Base-by-base conservation (phyloP, 2,888 invertebrate genomes). In the Copidosoma aretas region DNA sequence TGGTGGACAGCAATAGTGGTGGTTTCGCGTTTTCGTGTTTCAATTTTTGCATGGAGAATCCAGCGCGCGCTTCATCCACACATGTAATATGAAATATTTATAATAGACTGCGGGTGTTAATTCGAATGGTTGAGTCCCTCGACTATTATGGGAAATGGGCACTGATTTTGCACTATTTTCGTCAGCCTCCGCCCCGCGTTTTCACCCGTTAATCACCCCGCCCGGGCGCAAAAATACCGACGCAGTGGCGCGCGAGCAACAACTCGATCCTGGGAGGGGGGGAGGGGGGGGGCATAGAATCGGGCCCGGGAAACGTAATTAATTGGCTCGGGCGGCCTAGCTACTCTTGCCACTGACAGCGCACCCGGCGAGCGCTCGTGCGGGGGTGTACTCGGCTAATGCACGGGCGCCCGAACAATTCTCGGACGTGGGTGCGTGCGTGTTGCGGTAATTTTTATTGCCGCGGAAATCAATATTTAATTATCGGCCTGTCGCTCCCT, bases 301-400 rank as follows among this genome's bases (percentile, higher is more conserved):
- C 80, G 79, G 71, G 75, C 75, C 64, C 72, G 68, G 74, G 74
- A 75, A 77, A 81, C 79, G 80, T 78, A 80, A 83, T 83, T 82
- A 82, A 83, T 83, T 82, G 80, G 79, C 79, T 80, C 78, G 74
- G 75, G 71, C 78, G 43, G 43, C 76, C 75, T 80, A 76, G 41
- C 41, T 41, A 14, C 41, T 79, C 77, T 79, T 80, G 81, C 75
- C 75, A 70, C 75, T 75, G 81, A 80, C 80, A 76, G 71, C 64
- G 14, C 41, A 41, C 10, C 41, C 41, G 41, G 41, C 8, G 41
- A 41, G 41, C 8, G 41, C 10, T 41, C 8, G 41, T 8, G 41
- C 10, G 41, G 58, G 75, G 67, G 71, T 74, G 74, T 73, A 76
- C 49, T 49, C 17, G 0, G 22, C 19, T 22, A 57, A 19, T 17